Conservation (phyloP, 92 coral and sea anemone species). For the Paramuricea clavata region DNA sequence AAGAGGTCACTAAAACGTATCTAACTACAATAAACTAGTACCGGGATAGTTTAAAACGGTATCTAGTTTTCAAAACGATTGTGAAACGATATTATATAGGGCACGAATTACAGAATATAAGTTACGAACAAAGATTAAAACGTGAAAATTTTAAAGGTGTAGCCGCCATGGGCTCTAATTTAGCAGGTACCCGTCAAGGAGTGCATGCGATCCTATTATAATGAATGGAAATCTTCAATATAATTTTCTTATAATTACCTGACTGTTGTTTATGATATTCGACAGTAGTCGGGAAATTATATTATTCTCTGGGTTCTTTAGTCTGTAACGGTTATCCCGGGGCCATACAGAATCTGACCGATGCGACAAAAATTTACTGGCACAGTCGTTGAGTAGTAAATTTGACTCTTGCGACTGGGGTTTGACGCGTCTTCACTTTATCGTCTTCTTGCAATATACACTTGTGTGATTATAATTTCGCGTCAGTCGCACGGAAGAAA, state of each 20-base stretch:
- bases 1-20: not conserved
- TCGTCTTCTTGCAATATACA: too few relatives aligned
- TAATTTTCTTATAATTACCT: not conserved
- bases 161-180: not conserved
- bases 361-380: too few relatives aligned
- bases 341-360: too few relatives aligned
- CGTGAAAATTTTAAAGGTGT: not conserved
- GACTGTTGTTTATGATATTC: not conserved
- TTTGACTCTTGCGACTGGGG: too few relatives aligned
- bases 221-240: not conserved
- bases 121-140: not conserved
- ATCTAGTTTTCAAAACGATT: not conserved
- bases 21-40: not conserved
- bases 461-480: too few relatives aligned
- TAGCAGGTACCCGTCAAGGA: slow-evolving; percentile 5
- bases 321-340: not conserved
- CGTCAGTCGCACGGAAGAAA: too few relatives aligned
- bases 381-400: too few relatives aligned
- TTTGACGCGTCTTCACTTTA: too few relatives aligned
- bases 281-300: not conserved
- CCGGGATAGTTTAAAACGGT: not conserved
- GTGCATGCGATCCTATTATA: slow-evolving; percentile 1
- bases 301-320: too few relatives aligned
- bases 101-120: not conserved
- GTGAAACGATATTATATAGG: not conserved